Evolutionary conservation across 2,888 invertebrate genomes (phyloP).

Genomic region (Chrysina gloriosa): DNA sequence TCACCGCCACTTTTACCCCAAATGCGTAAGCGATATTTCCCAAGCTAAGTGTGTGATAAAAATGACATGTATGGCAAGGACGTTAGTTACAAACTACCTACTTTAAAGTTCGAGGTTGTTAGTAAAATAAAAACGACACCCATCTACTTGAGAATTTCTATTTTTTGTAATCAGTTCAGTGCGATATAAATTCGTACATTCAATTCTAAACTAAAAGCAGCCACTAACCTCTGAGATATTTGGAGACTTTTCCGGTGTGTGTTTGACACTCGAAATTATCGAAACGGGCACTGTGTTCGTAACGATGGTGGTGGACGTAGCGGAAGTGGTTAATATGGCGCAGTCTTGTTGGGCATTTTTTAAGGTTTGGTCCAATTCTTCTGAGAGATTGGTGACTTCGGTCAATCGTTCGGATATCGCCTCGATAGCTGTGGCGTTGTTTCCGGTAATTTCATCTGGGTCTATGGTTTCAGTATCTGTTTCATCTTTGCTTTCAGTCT

Average conservation of each 20-base stretch:
- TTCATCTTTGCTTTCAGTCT: conserved; percentile 47
- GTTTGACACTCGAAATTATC: conserved; percentile 38
- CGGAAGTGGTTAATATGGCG: conserved; percentile 55
- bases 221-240: conserved; percentile 42
- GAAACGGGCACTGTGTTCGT: conserved; percentile 41
- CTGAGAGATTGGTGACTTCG: conserved; percentile 75
- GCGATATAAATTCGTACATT: conserved; percentile 9
- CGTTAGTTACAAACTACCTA: conserved; percentile 23
- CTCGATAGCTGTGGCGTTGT: conserved; percentile 73
- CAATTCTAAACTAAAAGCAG: conserved; percentile 18
- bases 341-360: conserved; percentile 67
- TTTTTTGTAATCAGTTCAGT: conserved; percentile 4
- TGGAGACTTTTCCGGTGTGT: conserved; percentile 35
- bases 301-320: conserved; percentile 49
- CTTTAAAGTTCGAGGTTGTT: conserved; percentile 12
- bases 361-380: conserved; percentile 73
- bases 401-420: conserved; percentile 74
- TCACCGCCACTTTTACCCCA: neutral
- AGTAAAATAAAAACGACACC: conserved; percentile 41
- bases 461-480: conserved; percentile 47
- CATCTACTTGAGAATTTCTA: conserved; percentile 34
- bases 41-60: conserved; percentile 3
- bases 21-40: neutral
- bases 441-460: conserved; percentile 49
- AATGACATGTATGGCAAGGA: neutral